These are phyloP conservation scores for Sebastes minor DNA, from an alignment of 2,797 vertebrate species.

Conservation along the genomic window DNA sequence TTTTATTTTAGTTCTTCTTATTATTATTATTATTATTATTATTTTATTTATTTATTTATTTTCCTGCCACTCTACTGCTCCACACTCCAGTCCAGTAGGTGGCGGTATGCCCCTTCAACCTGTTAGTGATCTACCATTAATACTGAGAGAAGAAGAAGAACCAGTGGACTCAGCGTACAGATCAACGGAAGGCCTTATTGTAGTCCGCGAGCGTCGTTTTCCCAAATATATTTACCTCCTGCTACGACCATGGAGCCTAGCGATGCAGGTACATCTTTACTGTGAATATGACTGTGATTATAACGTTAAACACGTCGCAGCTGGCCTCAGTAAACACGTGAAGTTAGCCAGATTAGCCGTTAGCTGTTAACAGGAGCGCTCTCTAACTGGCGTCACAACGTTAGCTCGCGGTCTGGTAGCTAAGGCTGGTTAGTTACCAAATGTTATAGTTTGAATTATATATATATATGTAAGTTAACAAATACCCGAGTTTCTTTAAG, in stretches of 20 bases:
- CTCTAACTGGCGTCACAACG: neutral
- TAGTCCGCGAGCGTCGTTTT: neutral
- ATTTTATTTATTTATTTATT: no score
- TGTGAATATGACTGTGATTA: neutral
- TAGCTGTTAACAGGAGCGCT: neutral
- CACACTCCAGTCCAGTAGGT: neutral
- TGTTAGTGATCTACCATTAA: neutral
- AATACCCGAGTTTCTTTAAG: fast-evolving
- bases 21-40: no score
- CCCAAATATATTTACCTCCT: neutral
- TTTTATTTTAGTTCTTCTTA: no score
- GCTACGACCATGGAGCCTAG: slow-evolving; percentile 65
- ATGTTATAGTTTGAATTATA: neutral
- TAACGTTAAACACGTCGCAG: neutral
- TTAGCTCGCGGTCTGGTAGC: neutral
- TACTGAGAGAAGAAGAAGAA: neutral
- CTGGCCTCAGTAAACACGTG: neutral
- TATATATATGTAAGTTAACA: neutral
- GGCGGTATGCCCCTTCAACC: neutral
- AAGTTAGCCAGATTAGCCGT: neutral
- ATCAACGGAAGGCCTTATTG: neutral
- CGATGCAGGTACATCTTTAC: slow-evolving; percentile 58
- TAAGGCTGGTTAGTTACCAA: neutral
- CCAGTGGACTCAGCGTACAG: neutral
- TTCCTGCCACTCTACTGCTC: no score